These are phyloP conservation scores for Cygnus buccinator DNA, from an alignment of 2,113 vertebrate species.

Conservation along the genomic window DNA sequence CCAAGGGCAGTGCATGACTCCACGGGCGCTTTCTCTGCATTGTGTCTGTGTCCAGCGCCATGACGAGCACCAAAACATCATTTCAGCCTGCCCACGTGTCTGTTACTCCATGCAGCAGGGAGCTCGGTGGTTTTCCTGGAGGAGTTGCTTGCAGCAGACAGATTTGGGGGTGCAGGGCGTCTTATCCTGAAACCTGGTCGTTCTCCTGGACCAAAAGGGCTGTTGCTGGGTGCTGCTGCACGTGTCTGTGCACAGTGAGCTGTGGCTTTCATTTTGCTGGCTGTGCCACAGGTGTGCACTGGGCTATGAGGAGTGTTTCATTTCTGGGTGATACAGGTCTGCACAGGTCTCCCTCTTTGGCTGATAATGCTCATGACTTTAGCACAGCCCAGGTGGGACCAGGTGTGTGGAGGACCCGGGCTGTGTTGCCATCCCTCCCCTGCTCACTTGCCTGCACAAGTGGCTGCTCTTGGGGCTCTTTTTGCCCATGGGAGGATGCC, in stretches of 20 bases:
- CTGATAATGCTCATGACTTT: background rate
- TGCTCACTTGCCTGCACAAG: background rate
- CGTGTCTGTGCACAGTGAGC: background rate
- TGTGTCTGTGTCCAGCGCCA: background rate
- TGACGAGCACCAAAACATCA: background rate
- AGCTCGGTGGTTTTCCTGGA: background rate
- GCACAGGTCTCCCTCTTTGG: background rate
- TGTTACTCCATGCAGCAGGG: rapidly evolving
- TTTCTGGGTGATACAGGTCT: background rate
- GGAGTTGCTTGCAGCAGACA: background rate
- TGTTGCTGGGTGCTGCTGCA: background rate
- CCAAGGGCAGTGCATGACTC: background rate
- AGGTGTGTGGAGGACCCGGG: background rate
- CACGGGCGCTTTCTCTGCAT: background rate
- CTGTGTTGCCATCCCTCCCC: background rate
- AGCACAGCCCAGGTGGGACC: background rate
- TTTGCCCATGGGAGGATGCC: rapidly evolving
- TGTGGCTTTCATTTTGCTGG: background rate
- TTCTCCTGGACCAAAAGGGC: background rate
- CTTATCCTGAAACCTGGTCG: background rate
- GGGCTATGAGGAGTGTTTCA: background rate
- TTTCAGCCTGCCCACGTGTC: background rate
- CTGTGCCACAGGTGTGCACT: rapidly evolving
- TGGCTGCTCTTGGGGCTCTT: background rate
- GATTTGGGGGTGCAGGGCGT: background rate